Percentiles rank a stretch among this genome's conserved stretches.
These are phyloP conservation scores for Urocynchramus pylzowi DNA, from an alignment of 2,113 vertebrate species.

Conservation along the genomic window DNA sequence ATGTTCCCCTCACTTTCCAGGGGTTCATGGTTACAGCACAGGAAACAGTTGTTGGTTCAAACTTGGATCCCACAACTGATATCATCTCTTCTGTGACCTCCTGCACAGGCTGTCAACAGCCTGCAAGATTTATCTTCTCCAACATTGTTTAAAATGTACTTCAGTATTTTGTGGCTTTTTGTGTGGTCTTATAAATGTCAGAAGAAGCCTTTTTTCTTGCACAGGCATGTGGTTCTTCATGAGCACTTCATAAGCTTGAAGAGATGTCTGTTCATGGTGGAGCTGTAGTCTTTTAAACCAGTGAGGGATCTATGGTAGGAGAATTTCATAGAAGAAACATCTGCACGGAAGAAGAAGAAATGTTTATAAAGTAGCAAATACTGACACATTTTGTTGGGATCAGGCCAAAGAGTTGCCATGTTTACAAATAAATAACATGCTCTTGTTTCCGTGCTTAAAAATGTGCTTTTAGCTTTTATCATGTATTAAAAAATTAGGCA, in stretches of 20 bases:
- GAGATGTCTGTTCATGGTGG: not conserved
- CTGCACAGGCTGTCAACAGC: conserved; percentile 20
- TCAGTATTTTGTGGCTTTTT: conserved; percentile 37
- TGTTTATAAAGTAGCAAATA: not conserved
- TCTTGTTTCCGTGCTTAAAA: not conserved
- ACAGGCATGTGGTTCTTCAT: not conserved
- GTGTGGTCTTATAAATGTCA: conserved; percentile 45
- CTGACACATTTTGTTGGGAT: not conserved
- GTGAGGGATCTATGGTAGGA: not conserved
- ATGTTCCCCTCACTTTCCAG: not conserved
- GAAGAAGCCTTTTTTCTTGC: not conserved
- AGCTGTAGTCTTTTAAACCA: not conserved
- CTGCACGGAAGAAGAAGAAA: not conserved
- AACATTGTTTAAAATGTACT: not conserved
- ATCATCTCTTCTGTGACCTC: conserved; percentile 22
- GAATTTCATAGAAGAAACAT: not conserved
- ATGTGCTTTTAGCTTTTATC: not conserved
- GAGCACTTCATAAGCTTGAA: not conserved
- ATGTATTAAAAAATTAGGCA: not conserved
- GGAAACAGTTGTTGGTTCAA: conserved; percentile 7
- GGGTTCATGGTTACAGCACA: not conserved
- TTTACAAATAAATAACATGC: not conserved
- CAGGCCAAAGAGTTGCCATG: not conserved
- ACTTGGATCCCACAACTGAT: not conserved
- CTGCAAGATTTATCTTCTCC: conserved; percentile 6